A percentile compares a stretch with the other conserved stretches of the same genome.
phyloP scores from a whole-genome alignment of 2,797 vertebrate genomes.

The Sternotherus odoratus region DNA sequence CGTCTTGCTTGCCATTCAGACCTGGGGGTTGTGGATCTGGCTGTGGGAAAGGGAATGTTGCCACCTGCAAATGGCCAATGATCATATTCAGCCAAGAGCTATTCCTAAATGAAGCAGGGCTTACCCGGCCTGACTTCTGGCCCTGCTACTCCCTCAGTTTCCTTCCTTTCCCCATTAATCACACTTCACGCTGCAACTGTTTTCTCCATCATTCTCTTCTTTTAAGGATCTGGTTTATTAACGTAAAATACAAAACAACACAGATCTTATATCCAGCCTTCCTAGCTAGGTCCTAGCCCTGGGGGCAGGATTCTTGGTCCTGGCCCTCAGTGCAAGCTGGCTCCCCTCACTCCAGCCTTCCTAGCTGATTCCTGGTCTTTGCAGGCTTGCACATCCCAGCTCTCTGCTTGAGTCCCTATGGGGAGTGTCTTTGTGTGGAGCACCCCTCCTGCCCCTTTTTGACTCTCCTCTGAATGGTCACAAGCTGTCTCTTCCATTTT shows the following conservation, averaged over 20 bases:
- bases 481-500: background rate
- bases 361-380: background rate
- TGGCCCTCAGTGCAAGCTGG: background rate
- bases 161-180: background rate
- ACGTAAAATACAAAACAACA: background rate
- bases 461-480: background rate
- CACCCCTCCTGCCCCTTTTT: background rate
- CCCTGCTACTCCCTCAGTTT: background rate
- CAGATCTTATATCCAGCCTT: background rate
- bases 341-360: background rate
- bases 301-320: background rate
- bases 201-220: background rate
- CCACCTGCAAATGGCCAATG: background rate
- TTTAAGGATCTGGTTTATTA: background rate
- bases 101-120: background rate
- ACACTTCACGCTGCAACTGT: background rate
- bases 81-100: background rate
- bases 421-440: background rate
- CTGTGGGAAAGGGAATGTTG: background rate
- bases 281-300: background rate
- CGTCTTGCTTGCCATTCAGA: background rate
- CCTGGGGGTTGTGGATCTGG: background rate
- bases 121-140: background rate
- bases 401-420: background rate
- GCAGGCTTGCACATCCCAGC: background rate